Evolutionary conservation across 2,888 invertebrate species (phyloP).

Genomic region (Meteorus colon): DNA sequence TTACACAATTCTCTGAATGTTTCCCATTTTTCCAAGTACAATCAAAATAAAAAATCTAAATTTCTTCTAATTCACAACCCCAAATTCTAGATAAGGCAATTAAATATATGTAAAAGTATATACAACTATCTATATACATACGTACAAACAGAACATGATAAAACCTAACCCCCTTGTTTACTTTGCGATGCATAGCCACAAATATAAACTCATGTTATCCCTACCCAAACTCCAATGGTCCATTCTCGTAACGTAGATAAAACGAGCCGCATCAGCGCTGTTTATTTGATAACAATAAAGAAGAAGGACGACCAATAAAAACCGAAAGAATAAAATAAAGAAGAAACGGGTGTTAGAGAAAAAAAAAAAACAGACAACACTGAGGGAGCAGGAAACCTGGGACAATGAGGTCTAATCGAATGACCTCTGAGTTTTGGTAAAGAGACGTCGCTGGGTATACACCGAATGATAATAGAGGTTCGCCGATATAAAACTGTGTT

Average conservation of each 20-base stretch:
- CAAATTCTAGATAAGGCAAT: not conserved
- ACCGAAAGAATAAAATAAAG: not conserved
- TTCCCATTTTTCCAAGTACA: too few relatives aligned
- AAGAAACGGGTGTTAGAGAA: not conserved
- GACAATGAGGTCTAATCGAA: conserved; percentile 32
- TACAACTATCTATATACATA: not conserved
- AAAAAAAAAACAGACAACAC: not conserved
- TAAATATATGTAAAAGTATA: not conserved
- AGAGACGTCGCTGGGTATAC: not conserved
- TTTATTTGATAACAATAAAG: conserved; percentile 44
- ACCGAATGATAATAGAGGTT: conserved; percentile 13
- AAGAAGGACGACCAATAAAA: not conserved
- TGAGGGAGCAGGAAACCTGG: not conserved
- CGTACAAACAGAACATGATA: not conserved
- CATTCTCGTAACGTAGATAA: conserved; percentile 29
- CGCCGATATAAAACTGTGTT: conserved; percentile 31
- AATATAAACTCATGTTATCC: conserved; percentile 36
- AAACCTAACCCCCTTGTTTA: not conserved
- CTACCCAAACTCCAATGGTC: not conserved
- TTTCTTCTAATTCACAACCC: not conserved
- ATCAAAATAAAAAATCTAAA: too few relatives aligned
- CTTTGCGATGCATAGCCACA: conserved; percentile 1
- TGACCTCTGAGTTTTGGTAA: conserved; percentile 7
- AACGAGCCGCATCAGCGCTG: conserved; percentile 40
- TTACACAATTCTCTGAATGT: too few relatives aligned